Base-by-base conservation (phyloP, 2,797 vertebrate species). In the Alcedo atthis region DNA sequence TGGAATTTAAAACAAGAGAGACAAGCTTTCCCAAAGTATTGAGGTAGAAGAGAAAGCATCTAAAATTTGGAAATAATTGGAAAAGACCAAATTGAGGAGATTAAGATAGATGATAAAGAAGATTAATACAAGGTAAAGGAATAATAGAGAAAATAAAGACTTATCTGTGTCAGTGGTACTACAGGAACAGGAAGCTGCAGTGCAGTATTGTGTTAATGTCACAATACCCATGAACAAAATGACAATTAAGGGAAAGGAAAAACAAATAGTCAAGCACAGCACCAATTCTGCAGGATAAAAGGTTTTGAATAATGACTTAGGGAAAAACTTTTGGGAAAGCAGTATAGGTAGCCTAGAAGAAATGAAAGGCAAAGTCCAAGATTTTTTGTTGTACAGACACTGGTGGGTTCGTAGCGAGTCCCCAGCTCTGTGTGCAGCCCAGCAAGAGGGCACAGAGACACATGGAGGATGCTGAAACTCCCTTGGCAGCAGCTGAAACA, bases 341-440 rank as follows among this genome's bases (percentile, higher is more conserved):
- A 33, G 37, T 40, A 7, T 51, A 58, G 35, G 22, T 84, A 42
- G 26, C 22, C 15, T 5, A 64, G 51, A 42, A 79, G 33, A 69
- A 78, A 55, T 49, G 8, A 85, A 78, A 89, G 51, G 21, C 33
- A 78, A 71, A 91, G 21, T 15, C 16, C 10, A 43, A 63, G 49
- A 10, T 43, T 19, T 80, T 90, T 58, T 81, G 16, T 57, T 87
- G 14, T 75, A 43, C 42, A 35, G 66, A 89, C 18, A 63, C 6
- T 6, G 15, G 7, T 0, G 4, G n/a, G 25, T 91, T 74, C 6
- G 2, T 40, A 81, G 80, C 0, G 0, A 62, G 55, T 64, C 16
- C 3, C 5, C 53, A 63, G 48, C 32, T 68, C n/a, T 67, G 40
- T 42, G 19, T 82, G 28, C 28, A 63, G 87, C n/a, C 17, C 3